Percentiles rank a stretch among this genome's conserved stretches.
Evolutionary conservation across 2,797 vertebrate genomes (phyloP).

Genomic region (Oophaga sylvatica): DNA sequence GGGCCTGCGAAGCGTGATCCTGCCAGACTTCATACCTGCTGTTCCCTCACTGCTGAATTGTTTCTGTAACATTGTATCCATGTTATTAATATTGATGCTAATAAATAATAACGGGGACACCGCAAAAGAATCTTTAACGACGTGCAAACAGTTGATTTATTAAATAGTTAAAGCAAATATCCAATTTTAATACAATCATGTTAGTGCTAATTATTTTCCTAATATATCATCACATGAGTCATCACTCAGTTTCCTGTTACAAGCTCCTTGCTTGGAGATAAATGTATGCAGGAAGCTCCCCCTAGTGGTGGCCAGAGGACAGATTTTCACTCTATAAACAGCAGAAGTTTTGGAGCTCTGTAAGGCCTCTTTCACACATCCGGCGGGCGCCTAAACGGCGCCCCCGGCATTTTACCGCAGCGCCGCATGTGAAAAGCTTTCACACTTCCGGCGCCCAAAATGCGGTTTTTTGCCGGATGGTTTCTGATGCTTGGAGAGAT

Average conservation of each 20-base stretch:
- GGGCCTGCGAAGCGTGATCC: conserved; percentile 75
- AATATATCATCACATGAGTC: not conserved
- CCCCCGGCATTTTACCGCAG: too few relatives aligned
- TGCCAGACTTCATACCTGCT: conserved; percentile 70
- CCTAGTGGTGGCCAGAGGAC: too few relatives aligned
- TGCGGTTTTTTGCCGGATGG: too few relatives aligned
- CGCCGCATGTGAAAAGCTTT: too few relatives aligned
- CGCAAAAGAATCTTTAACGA: not conserved
- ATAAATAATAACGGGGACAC: conserved; percentile 4
- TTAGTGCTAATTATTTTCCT: not conserved
- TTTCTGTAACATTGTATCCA: conserved; percentile 60
- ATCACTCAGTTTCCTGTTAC: not conserved
- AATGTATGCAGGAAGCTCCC: too few relatives aligned
- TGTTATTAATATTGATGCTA: not conserved
- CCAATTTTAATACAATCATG: not conserved
- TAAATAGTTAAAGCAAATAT: not conserved
- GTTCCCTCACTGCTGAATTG: conserved; percentile 75
- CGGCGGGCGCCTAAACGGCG: too few relatives aligned
- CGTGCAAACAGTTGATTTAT: not conserved
- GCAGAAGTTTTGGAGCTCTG: too few relatives aligned
- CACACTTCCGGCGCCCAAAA: too few relatives aligned
- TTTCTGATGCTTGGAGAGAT: too few relatives aligned
- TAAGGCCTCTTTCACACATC: too few relatives aligned
- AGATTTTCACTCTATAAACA: too few relatives aligned
- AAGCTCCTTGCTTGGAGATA: not conserved